Evolutionary conservation across 2,113 vertebrate genomes (phyloP).

Genomic region (Caranx ignobilis): DNA sequence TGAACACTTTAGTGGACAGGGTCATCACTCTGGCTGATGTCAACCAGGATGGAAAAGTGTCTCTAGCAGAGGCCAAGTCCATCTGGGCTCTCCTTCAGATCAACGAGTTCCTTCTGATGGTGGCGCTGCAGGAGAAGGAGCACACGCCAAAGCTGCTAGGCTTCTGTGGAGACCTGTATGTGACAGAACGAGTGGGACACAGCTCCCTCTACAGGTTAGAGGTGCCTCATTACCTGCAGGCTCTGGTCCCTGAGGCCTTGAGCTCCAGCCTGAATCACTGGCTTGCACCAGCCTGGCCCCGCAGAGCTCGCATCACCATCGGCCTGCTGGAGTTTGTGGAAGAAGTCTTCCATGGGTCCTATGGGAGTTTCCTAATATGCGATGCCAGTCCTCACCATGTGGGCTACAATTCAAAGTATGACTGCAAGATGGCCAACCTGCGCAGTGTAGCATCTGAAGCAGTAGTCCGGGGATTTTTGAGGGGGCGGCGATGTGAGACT

Average conservation of each 20-base stretch:
- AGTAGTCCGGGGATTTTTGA: conserved; percentile 88
- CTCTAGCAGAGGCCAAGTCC: conserved; percentile 95
- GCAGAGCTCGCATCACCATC: conserved; percentile 91
- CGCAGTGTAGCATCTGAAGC: conserved; percentile 90
- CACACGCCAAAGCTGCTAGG: conserved; percentile 92
- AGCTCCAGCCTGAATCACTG: conserved; percentile 90
- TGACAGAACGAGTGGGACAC: conserved; percentile 89
- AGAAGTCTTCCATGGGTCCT: conserved; percentile 95
- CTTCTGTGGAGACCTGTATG: conserved; percentile 93
- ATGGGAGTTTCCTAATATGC: conserved; percentile 95
- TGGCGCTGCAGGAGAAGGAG: conserved; percentile 92
- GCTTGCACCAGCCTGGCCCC: conserved; percentile 94
- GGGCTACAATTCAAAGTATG: conserved; percentile 91
- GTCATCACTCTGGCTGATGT: conserved; percentile 92
- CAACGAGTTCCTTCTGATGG: conserved; percentile 93
- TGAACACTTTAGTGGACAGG: conserved; percentile 86
- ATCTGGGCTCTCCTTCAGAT: conserved; percentile 95
- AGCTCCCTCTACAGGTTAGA: conserved; percentile 87
- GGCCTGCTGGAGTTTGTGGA: conserved; percentile 97
- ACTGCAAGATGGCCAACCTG: conserved; percentile 96
- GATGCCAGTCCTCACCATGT: conserved; percentile 89
- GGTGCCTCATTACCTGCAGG: conserved; percentile 86
- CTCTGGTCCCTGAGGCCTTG: conserved; percentile 86
- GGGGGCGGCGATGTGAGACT: conserved; percentile 90
- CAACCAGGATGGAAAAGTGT: conserved; percentile 91